Evolutionary conservation across 2,888 invertebrate species (phyloP), one percentile per base, ranked within the genome.

Genomic region (Boloria selene): DNA sequence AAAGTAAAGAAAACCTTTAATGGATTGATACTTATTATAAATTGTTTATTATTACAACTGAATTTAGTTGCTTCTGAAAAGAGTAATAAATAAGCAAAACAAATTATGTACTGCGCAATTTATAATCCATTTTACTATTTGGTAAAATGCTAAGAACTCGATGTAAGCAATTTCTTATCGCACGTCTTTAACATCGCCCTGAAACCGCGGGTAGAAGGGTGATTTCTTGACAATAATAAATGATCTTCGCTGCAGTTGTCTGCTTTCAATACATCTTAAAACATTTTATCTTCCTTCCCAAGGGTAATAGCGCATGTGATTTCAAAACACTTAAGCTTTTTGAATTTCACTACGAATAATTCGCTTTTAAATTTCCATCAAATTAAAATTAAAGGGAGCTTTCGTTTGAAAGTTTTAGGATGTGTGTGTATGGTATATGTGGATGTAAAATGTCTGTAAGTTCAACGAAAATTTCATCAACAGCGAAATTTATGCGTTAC

Each of bases 141-240:
- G 2, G 16, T 45, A 26, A 45, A 56, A 45, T 55, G 44, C 10
- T 3, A 7, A 10, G 44, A 56, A 56, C 22, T 6, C 4, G n/a
- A 10, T 13, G 26, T 45, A 22, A 56, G 13, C 45, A 44, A 56
- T 56, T 56, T 56, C 5, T n/a, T 56, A 56, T 56, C 13, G 5
- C 31, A 38, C n/a, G n/a, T 45, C 22, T 56, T 22, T 45, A 22
- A 45, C 22, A 18, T 13, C 22, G 10, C 45, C n/a, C n/a, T 26
- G 13, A 4, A n/a, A 56, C 10, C 22, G 17, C 13, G 53, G 53
- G 56, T n/a, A 16, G 22, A 14, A 18, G 49, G 59, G 31, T 59
- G 50, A 50, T 38, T 14, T 64, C 58, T 42, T 47, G 64, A 59
- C 64, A 47, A 38, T 59, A 64, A 64, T 22, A 64, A 64, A 64